phyloP scores from a whole-genome alignment of 2,113 vertebrate species.

The Percopsis transmontana region DNA sequence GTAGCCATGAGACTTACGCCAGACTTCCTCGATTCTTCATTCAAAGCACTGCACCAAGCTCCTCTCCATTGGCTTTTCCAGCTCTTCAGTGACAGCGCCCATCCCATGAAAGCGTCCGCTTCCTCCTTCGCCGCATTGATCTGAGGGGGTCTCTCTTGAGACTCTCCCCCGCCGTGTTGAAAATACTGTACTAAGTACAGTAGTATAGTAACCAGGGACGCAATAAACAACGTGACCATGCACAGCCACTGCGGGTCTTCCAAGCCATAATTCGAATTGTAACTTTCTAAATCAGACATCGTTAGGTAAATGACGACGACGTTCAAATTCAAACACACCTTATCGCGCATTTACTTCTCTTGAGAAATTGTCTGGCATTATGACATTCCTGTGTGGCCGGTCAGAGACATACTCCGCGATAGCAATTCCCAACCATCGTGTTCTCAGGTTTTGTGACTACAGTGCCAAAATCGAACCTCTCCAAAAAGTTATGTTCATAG shows the following conservation, averaged over 20 bases:
- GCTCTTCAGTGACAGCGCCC: slow-evolving; percentile 86
- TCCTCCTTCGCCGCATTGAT: slow-evolving; percentile 63
- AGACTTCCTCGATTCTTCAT: slow-evolving; percentile 71
- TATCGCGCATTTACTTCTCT: slow-evolving; percentile 12
- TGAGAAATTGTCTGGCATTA: slow-evolving; percentile 21
- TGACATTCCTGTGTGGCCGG: slow-evolving; percentile 9
- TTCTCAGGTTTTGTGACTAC: background rate
- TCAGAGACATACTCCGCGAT: slow-evolving; percentile 15
- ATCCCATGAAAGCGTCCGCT: slow-evolving; percentile 81
- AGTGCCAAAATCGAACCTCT: slow-evolving; percentile 1
- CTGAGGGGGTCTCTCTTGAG: slow-evolving; percentile 3
- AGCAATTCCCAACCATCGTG: slow-evolving; percentile 5
- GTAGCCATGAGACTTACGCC: slow-evolving; percentile 75
- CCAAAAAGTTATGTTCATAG: slow-evolving; percentile 11
- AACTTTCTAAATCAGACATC: slow-evolving; percentile 79
- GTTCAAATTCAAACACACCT: slow-evolving; percentile 34
- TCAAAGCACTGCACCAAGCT: slow-evolving; percentile 86
- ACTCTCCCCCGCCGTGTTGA: slow-evolving; percentile 47
- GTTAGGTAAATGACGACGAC: slow-evolving; percentile 45
- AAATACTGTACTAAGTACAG: slow-evolving; percentile 83
- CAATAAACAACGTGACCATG: slow-evolving; percentile 81
- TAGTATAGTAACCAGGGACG: slow-evolving; percentile 78
- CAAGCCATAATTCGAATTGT: slow-evolving; percentile 61
- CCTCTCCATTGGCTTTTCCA: slow-evolving; percentile 87
- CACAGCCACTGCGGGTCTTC: slow-evolving; percentile 83